phyloP scores from a whole-genome alignment of 2,888 invertebrate genomes.

The Apamea sordens region DNA sequence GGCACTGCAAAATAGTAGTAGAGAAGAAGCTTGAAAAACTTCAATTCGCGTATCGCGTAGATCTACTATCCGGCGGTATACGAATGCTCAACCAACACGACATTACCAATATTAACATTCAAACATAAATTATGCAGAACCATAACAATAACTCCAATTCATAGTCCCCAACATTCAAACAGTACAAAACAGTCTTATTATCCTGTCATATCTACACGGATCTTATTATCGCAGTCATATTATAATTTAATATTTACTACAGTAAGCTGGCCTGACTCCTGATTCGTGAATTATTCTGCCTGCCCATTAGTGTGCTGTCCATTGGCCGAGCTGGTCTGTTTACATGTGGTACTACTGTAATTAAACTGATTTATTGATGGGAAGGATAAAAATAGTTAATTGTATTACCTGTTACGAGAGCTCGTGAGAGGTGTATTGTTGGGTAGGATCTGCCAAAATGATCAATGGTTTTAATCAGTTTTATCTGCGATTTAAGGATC shows the following conservation, averaged over 20 bases:
- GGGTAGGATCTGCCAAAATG: not conserved
- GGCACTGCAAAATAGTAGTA: no score
- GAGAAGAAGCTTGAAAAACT: no score
- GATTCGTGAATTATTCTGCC: conserved; percentile 61
- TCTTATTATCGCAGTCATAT: conserved; percentile 37
- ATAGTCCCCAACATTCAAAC: not conserved
- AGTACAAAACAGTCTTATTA: conserved; percentile 33
- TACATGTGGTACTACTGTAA: conserved; percentile 62
- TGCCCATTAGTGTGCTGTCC: conserved; percentile 61
- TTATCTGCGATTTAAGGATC: not conserved
- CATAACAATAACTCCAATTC: conserved; percentile 35
- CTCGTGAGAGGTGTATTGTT: not conserved
- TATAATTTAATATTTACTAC: conserved; percentile 44
- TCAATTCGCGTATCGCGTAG: no score
- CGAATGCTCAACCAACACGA: not conserved
- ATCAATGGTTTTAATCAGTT: no score
- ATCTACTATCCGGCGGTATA: no score
- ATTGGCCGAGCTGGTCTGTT: conserved; percentile 48
- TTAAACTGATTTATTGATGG: conserved; percentile 58
- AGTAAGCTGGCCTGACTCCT: not conserved
- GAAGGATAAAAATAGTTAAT: conserved; percentile 43
- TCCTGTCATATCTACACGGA: conserved; percentile 30
- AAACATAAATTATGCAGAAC: conserved; percentile 18
- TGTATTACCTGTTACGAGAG: not conserved
- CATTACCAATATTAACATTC: conserved; percentile 4